Evolutionary conservation across 2,797 vertebrate species (phyloP).

Genomic region (Eutrigla gurnardus): DNA sequence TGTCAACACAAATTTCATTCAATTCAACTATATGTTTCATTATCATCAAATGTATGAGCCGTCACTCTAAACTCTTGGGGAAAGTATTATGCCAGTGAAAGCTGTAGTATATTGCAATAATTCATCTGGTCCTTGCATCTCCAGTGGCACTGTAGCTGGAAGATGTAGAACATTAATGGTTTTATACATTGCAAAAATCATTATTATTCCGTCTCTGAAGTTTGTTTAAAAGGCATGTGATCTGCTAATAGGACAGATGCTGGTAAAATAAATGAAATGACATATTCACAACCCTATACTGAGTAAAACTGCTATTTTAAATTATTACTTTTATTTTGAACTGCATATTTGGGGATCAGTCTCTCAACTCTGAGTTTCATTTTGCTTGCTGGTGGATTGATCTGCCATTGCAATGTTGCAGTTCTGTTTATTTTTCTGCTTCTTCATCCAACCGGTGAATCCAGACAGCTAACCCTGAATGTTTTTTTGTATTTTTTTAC

Average conservation of each 20-base stretch:
- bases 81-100: not conserved
- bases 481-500: not conserved
- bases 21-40: slow-evolving; percentile 2
- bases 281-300: not conserved
- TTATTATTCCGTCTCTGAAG: not conserved
- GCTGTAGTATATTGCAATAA: not conserved
- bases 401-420: slow-evolving; percentile 36
- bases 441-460: slow-evolving; percentile 10
- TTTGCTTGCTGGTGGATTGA: slow-evolving; percentile 4
- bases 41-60: not conserved
- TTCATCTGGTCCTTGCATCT: not conserved
- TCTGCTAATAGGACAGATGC: not conserved
- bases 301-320: slow-evolving; percentile 2
- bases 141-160: not conserved
- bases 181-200: not conserved
- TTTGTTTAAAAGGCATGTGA: not conserved
- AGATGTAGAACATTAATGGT: not conserved
- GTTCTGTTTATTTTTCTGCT: slow-evolving; percentile 20
- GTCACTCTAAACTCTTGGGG: not conserved
- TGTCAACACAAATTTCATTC: slow-evolving; percentile 35
- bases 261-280: not conserved
- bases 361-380: slow-evolving; percentile 5
- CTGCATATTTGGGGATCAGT: slow-evolving; percentile 9
- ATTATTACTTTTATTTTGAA: too few species aligned
- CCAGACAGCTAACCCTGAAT: slow-evolving; percentile 8